A percentile compares a stretch with the other conserved stretches of the same genome.
phyloP scores from a whole-genome alignment of 2,797 vertebrate species.

The Ctenopoma multispine region DNA sequence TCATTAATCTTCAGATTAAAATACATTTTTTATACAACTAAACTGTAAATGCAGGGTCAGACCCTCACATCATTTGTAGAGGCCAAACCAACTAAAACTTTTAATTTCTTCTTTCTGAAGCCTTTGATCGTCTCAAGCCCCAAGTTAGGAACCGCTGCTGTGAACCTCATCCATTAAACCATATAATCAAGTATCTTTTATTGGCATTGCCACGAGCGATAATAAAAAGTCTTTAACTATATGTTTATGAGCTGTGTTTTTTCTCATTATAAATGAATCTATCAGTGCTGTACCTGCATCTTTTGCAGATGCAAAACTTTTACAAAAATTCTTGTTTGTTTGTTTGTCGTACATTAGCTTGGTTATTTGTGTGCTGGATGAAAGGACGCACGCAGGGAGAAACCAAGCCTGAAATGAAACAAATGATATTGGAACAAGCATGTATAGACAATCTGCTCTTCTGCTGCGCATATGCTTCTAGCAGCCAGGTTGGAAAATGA shows the following conservation, averaged over 20 bases:
- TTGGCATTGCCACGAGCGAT: slow-evolving; percentile 12
- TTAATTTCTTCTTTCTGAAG: too few relatives aligned
- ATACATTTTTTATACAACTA: too few relatives aligned
- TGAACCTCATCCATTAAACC: slow-evolving; percentile 1
- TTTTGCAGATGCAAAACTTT: neutral
- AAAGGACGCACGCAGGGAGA: neutral
- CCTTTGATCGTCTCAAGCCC: too few relatives aligned
- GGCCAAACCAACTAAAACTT: too few relatives aligned
- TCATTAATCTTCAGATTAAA: slow-evolving; percentile 38
- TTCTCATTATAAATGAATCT: neutral
- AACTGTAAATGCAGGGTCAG: too few relatives aligned
- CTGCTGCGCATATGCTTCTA: neutral
- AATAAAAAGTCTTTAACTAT: slow-evolving; percentile 18
- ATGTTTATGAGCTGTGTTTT: slow-evolving; percentile 7
- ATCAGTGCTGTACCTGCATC: neutral
- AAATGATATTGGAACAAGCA: neutral
- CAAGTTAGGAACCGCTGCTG: neutral
- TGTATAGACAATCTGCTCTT: neutral
- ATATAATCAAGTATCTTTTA: slow-evolving; percentile 20
- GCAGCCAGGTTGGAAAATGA: neutral
- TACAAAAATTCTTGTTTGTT: neutral
- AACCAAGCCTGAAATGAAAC: neutral
- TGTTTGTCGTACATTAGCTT: neutral
- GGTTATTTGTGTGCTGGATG: neutral
- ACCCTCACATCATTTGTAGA: neutral